Conservation (phyloP, 2,797 vertebrate species). For the Hydrolagus colliei region DNA sequence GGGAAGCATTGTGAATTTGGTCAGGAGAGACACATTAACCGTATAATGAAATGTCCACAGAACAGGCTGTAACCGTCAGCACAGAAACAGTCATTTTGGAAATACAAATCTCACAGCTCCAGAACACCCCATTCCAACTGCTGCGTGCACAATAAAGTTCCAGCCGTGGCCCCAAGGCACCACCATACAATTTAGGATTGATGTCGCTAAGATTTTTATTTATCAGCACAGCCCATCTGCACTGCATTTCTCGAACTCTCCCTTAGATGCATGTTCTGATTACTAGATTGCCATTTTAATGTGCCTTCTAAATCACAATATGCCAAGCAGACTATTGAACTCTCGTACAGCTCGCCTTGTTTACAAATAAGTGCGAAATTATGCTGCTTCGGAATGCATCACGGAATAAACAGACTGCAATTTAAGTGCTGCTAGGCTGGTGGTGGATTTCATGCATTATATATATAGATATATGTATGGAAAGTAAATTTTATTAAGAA, state of each 20-base stretch:
- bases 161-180: not conserved
- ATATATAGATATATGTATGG: not conserved
- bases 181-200: not conserved
- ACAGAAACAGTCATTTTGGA: not conserved
- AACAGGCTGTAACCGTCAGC: not conserved
- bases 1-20: not conserved
- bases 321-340: not conserved
- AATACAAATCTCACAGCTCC: not conserved
- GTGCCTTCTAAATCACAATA: constrained; percentile 7
- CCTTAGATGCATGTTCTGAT: not conserved
- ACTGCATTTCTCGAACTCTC: not conserved
- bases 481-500: constrained; percentile 16
- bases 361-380: not conserved
- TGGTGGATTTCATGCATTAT: not conserved
- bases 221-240: not conserved
- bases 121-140: not conserved
- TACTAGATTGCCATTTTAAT: constrained; percentile 7
- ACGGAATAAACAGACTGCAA: no score
- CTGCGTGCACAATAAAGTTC: not conserved
- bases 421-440: not conserved
- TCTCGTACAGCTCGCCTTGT: not conserved
- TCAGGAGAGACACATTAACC: not conserved
- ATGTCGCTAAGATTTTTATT: not conserved
- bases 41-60: not conserved
- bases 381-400: no score